These are phyloP conservation scores for Toxostoma redivivum DNA, from an alignment of 2,113 vertebrate genomes.

Conservation along the genomic window DNA sequence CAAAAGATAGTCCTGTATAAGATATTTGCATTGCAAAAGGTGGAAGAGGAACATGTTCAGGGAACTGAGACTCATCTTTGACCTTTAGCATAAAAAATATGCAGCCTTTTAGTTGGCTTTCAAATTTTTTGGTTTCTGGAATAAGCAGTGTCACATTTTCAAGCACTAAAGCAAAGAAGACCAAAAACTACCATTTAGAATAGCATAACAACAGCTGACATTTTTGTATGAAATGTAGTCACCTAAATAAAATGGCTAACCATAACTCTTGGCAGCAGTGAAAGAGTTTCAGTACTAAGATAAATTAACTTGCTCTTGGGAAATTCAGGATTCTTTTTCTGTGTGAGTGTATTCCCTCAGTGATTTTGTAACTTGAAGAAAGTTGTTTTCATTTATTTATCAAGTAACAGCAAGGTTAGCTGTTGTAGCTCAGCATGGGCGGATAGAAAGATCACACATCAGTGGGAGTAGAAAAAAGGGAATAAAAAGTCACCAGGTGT, in stretches of 20 bases:
- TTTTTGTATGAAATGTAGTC: neutral
- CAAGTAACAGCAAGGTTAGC: neutral
- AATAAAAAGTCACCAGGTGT: neutral
- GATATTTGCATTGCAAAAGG: neutral
- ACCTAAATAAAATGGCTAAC: neutral
- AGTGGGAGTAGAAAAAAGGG: neutral
- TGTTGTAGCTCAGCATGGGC: neutral
- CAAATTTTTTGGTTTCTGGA: neutral
- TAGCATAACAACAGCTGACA: neutral
- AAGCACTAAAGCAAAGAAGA: neutral
- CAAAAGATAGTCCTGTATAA: neutral
- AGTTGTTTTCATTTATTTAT: neutral
- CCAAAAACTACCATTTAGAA: neutral
- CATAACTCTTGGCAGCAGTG: neutral
- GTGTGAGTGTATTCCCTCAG: neutral
- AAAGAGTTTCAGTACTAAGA: neutral
- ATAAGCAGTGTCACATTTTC: neutral
- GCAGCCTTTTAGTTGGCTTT: neutral
- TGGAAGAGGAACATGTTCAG: neutral
- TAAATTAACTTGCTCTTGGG: neutral
- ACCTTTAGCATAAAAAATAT: neutral
- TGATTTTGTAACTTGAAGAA: neutral
- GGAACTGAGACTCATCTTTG: neutral
- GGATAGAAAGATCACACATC: neutral
- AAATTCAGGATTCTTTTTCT: neutral